phyloP scores from a whole-genome alignment of 2,797 vertebrate genomes.

The Etheostoma nigrum region DNA sequence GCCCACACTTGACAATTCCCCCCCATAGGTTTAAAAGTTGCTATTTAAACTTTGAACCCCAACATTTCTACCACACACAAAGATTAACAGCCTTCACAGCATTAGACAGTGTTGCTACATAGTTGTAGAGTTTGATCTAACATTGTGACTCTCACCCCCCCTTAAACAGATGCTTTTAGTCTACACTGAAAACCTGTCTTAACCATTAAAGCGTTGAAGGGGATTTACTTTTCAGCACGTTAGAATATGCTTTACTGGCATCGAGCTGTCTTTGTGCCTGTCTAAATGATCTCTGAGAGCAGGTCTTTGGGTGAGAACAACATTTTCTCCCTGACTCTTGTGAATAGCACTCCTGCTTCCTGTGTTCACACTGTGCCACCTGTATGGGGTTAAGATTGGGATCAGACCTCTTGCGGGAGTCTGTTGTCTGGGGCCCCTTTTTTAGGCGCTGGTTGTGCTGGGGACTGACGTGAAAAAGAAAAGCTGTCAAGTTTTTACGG shows the following conservation, averaged over 20 bases:
- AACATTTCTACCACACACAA: slow-evolving; percentile 17
- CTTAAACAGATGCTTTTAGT: slow-evolving; percentile 60
- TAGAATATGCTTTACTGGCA: slow-evolving; percentile 51
- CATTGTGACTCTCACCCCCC: slow-evolving; percentile 29
- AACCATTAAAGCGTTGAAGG: slow-evolving; percentile 51
- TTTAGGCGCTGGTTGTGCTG: slow-evolving; percentile 36
- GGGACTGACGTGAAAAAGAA: slow-evolving; percentile 65
- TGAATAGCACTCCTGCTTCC: slow-evolving; percentile 58
- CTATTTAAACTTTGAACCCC: slow-evolving; percentile 29
- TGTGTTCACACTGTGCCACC: slow-evolving; percentile 68
- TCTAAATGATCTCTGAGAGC: slow-evolving; percentile 59
- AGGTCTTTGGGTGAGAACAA: slow-evolving; percentile 42
- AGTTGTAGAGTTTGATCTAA: slow-evolving; percentile 31
- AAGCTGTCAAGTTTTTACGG: slow-evolving; percentile 63
- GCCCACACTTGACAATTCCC: slow-evolving; percentile 8
- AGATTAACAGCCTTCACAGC: slow-evolving; percentile 14
- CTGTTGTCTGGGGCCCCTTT: slow-evolving; percentile 57
- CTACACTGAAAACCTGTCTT: slow-evolving; percentile 34
- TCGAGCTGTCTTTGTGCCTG: slow-evolving; percentile 57
- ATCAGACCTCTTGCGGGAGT: slow-evolving; percentile 65
- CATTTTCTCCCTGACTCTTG: slow-evolving; percentile 20
- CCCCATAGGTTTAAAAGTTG: slow-evolving; percentile 16
- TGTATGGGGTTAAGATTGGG: slow-evolving; percentile 73
- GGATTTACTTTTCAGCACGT: slow-evolving; percentile 58
- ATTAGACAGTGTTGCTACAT: not conserved